These are phyloP conservation scores for Kryphioiulus occultus DNA, from an alignment of 2,888 invertebrate species.

Conservation along the genomic window DNA sequence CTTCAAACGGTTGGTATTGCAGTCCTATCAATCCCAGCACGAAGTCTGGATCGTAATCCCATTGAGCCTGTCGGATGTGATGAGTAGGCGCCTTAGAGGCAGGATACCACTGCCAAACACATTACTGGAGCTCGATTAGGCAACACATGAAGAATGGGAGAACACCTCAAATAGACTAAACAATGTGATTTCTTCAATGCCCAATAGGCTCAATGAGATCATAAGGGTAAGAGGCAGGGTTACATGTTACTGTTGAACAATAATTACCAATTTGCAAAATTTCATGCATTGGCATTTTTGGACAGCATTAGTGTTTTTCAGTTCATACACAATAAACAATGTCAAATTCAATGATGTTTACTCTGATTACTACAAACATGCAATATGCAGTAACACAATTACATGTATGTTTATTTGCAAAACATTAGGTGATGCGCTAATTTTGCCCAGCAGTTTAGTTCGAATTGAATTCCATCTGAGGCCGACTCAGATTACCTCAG, in stretches of 20 bases:
- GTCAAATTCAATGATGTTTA: not conserved
- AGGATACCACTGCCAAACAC: not conserved
- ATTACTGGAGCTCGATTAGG: not conserved
- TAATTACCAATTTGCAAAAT: conserved; percentile 36
- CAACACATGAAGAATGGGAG: not conserved
- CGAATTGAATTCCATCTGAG: too few relatives aligned
- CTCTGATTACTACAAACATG: not conserved
- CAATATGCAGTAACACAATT: conserved; percentile 37
- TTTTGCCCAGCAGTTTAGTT: not conserved
- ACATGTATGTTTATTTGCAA: not conserved
- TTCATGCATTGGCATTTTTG: not conserved
- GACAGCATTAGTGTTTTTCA: not conserved
- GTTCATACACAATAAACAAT: not conserved
- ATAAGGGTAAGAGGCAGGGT: conserved; percentile 41
- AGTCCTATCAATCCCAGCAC: too few relatives aligned
- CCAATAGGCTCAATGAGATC: conserved; percentile 39
- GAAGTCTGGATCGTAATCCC: not conserved
- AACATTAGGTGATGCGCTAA: conserved; percentile 2
- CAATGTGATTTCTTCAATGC: conserved; percentile 37
- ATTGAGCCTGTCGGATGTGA: conserved; percentile 14
- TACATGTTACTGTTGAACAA: conserved; percentile 31
- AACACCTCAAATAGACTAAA: not conserved
- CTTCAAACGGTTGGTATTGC: too few relatives aligned
- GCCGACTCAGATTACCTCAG: too few relatives aligned
- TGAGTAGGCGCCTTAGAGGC: conserved; percentile 25